These are phyloP conservation scores for Catostylus mosaicus DNA, from an alignment of 30 jellyfish, hydroid and myxozoan genomes.

Conservation along the genomic window DNA sequence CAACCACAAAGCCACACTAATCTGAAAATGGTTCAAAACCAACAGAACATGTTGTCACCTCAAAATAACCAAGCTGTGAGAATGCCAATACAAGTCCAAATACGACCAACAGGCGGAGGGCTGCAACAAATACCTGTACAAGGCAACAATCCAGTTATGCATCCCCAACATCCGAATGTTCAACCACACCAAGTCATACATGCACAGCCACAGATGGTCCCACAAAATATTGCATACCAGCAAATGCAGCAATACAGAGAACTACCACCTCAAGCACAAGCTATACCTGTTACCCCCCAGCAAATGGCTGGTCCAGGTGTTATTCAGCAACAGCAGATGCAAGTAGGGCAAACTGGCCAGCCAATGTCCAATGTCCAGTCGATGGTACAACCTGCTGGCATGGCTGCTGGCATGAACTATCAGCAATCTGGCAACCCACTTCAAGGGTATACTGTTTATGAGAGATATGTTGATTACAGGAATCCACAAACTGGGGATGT, in stretches of 20 bases:
- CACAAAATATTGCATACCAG: not conserved
- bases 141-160: not conserved
- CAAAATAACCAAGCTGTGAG: slow-evolving; percentile 15
- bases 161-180: not conserved
- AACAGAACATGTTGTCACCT: not conserved
- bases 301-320: slow-evolving; percentile 4
- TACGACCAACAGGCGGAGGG: not conserved
- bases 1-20: not conserved
- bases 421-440: slow-evolving; percentile 4
- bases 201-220: slow-evolving; percentile 35
- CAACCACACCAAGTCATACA: slow-evolving; percentile 7
- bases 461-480: slow-evolving; percentile 52
- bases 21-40: slow-evolving; percentile 1
- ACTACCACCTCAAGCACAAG: slow-evolving; percentile 42
- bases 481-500: slow-evolving; percentile 39
- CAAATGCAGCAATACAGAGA: not conserved
- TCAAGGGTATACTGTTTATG: slow-evolving; percentile 56
- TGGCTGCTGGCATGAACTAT: slow-evolving; percentile 3
- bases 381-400: slow-evolving; percentile 11
- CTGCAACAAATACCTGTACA: slow-evolving; percentile 14
- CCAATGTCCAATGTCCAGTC: slow-evolving; percentile 12
- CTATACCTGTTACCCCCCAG: slow-evolving; percentile 10
- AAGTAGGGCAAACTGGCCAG: slow-evolving; percentile 18
- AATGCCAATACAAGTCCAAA: not conserved
- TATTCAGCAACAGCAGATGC: slow-evolving; percentile 23